Percentiles rank a stretch among this genome's conserved stretches.
Conservation (phyloP, 1,140 invertebrate genomes). For the Drosophila biarmipes region DNA sequence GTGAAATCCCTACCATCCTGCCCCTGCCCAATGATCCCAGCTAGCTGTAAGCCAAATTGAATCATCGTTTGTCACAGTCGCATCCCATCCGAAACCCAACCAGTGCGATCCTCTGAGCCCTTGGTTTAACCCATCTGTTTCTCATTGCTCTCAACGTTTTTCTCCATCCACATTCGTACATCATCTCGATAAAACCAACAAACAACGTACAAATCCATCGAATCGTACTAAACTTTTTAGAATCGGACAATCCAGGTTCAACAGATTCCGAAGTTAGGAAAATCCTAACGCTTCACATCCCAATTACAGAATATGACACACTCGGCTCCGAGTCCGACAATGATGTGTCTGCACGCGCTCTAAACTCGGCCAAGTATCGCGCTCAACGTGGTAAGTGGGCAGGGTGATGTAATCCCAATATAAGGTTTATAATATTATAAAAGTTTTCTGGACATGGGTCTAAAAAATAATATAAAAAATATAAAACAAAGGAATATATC, state of each 20-base stretch:
- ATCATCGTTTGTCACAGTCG: constrained; percentile 43
- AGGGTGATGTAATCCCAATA: not conserved
- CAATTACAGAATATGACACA: constrained; percentile 94
- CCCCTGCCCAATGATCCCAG: not conserved
- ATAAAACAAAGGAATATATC: no score
- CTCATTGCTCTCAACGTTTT: constrained; percentile 52
- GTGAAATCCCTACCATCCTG: not conserved
- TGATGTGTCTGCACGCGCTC: constrained; percentile 86
- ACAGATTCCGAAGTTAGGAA: constrained; percentile 95
- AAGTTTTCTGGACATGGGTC: not conserved
- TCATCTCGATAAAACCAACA: constrained; percentile 61
- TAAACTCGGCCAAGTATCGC: constrained; percentile 87
- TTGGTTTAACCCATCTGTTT: constrained; percentile 39
- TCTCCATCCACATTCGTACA: constrained; percentile 56
- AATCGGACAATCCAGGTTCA: constrained; percentile 93
- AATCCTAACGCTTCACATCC: constrained; percentile 94
- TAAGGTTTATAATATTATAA: not conserved
- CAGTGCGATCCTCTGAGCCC: constrained; percentile 1
- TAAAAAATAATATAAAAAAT: no score
- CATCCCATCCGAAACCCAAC: constrained; percentile 1
- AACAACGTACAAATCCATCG: constrained; percentile 76
- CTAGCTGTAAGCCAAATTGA: constrained; percentile 75
- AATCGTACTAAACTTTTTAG: constrained; percentile 87
- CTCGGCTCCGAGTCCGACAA: constrained; percentile 91
- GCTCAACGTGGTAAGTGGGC: constrained; percentile 85